Base-by-base conservation (phyloP, 2,888 invertebrate species). In the Limulus polyphemus region DNA sequence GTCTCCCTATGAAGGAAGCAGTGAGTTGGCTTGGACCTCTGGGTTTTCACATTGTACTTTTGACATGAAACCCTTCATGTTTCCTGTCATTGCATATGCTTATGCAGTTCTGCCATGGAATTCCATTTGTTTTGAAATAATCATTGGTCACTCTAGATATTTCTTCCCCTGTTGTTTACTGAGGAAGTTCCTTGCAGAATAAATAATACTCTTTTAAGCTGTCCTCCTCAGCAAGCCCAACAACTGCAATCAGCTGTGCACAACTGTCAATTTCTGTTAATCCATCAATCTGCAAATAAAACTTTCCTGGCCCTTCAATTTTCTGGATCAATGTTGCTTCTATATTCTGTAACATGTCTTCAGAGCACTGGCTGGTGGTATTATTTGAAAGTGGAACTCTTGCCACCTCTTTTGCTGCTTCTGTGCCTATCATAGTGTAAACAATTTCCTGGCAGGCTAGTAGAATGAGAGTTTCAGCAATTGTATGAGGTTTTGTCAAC, bases 131-230 rank as follows among this genome's bases (percentile, higher is more conserved):
- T 32, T 32, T 32, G 32, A 32, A 32, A 32, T 32, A 32, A 32
- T 32, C 32, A 32, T 32, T 32, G 32, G 32, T 32, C 32, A 32
- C 32, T 32, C 7, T 57, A 60, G 71, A 72, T 62, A 72, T 69
- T 56, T 56, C 1, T 52, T 67, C 60, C 47, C 67, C 67, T 17
- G 68, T 70, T 49, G 70, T 68, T 11, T 62, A 63, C 61, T 61
- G 65, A 62, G 60, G 61, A 13, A 56, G 16, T 56, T 56, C 32
- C 46, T 55, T 55, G 55, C 69, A 70, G 62, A 71, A 67, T 57
- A 62, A 61, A 69, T 65, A 55, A 56, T 70, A 69, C 60, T 72
- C 71, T 59, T 66, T 47, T 13, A 58, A 50, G 11, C 57, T 62
- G 51, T 46, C 54, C 5, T 62, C 54, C 52, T 65, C 49, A 52